Evolutionary conservation across 2,888 invertebrate species (phyloP).

Genomic region (Polydesmus complanatus): DNA sequence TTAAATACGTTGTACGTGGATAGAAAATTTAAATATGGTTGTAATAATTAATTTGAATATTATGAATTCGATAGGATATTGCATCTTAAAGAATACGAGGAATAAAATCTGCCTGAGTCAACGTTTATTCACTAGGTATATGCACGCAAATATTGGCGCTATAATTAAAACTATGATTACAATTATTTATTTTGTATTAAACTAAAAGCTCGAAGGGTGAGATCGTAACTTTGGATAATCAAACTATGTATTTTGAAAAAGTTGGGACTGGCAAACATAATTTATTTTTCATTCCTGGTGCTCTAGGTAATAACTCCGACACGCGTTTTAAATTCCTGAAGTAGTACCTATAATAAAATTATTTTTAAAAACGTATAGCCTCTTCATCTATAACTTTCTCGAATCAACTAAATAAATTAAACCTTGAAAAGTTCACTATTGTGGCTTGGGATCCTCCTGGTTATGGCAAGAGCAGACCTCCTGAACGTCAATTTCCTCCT

Average conservation of each 20-base stretch:
- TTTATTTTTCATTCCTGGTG: conserved; percentile 30
- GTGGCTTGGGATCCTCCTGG: conserved; percentile 34
- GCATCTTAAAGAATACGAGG: too few relatives aligned
- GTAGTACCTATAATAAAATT: background rate
- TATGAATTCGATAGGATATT: too few relatives aligned
- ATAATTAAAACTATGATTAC: too few relatives aligned
- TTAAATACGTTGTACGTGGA: too few relatives aligned
- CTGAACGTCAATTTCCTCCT: conserved; percentile 29
- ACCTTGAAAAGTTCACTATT: conserved; percentile 33
- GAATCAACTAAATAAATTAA: conserved; percentile 41
- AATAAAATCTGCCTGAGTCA: too few relatives aligned
- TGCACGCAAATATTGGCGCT: too few relatives aligned
- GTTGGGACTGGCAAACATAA: conserved; percentile 28
- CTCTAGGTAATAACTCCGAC: conserved; percentile 27
- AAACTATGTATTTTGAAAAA: conserved; percentile 27
- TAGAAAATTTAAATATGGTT: too few relatives aligned
- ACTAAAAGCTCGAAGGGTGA: background rate
- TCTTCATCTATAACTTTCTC: conserved; percentile 67
- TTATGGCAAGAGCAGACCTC: conserved; percentile 32
- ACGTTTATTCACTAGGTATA: too few relatives aligned
- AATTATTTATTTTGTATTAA: too few relatives aligned
- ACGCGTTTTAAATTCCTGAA: too few relatives aligned
- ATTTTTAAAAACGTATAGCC: conserved; percentile 24
- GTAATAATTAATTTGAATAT: too few relatives aligned
- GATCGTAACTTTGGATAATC: background rate